These are phyloP conservation scores for Apodemia mormo DNA, from an alignment of 2,888 invertebrate species.

Conservation along the genomic window DNA sequence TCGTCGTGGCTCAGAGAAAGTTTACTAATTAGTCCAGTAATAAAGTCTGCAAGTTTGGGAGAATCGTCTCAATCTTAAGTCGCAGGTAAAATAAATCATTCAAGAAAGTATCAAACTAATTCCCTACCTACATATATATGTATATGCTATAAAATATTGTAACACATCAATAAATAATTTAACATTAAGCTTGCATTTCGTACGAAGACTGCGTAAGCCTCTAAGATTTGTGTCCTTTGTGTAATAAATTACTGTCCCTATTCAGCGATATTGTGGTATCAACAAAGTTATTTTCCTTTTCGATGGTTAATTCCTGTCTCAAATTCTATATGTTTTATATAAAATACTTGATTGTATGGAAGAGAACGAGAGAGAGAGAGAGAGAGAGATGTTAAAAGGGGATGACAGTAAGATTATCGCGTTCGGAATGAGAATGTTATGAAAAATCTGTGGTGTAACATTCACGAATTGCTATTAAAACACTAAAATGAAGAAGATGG, in stretches of 20 bases:
- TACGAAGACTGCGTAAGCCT: background rate
- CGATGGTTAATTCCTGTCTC: background rate
- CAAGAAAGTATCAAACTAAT: background rate
- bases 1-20: no score
- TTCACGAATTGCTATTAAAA: no score
- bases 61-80: background rate
- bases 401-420: no score
- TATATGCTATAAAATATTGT: background rate
- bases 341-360: background rate
- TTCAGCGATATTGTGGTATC: background rate
- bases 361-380: no score
- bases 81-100: background rate
- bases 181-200: background rate
- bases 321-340: background rate
- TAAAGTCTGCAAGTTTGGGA: background rate
- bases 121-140: background rate
- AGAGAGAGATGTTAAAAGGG: no score
- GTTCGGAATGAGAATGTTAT: no score
- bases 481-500: no score
- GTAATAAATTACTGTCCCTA: background rate
- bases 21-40: no score
- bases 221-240: background rate
- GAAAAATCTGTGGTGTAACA: no score
- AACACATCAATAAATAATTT: conserved; percentile 10
- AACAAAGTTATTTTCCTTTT: background rate